phyloP scores from a whole-genome alignment of 1,140 invertebrate genomes.

The Eupristina koningsbergeri region DNA sequence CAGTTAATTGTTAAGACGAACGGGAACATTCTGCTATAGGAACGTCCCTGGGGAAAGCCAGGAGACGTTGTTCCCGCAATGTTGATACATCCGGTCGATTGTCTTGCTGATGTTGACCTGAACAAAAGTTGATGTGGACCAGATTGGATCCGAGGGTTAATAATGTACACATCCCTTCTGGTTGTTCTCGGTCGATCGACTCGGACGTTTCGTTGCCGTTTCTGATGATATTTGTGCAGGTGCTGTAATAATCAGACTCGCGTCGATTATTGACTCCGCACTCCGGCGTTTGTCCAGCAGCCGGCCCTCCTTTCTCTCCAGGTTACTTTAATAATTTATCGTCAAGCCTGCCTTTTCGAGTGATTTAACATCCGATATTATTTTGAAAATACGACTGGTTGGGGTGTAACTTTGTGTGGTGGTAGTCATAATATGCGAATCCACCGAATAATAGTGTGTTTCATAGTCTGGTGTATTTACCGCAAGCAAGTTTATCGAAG shows the following conservation, averaged over 20 bases:
- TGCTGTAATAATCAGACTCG: background rate
- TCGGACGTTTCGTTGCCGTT: background rate
- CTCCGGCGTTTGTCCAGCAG: background rate
- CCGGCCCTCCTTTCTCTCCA: no score
- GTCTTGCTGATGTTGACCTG: constrained; percentile 20
- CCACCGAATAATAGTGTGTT: background rate
- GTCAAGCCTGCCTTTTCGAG: background rate
- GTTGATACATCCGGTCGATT: constrained; percentile 29
- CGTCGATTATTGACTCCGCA: background rate
- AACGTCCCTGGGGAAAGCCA: no score
- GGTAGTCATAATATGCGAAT: no score
- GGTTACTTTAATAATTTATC: background rate
- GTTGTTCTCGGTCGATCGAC: background rate
- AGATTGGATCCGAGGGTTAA: constrained; percentile 18
- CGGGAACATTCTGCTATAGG: no score
- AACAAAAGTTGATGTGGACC: background rate
- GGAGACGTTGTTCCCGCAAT: no score
- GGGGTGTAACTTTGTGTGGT: background rate
- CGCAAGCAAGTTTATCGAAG: background rate
- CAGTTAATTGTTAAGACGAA: constrained; percentile 55
- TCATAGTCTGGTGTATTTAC: background rate
- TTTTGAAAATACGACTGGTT: no score
- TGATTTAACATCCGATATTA: background rate
- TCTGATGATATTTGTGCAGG: background rate
- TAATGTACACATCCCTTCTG: background rate